Evolutionary conservation across 2,113 vertebrate species (phyloP), one percentile per base, ranked within the genome.

Genomic region (Nesogale talazaci): DNA sequence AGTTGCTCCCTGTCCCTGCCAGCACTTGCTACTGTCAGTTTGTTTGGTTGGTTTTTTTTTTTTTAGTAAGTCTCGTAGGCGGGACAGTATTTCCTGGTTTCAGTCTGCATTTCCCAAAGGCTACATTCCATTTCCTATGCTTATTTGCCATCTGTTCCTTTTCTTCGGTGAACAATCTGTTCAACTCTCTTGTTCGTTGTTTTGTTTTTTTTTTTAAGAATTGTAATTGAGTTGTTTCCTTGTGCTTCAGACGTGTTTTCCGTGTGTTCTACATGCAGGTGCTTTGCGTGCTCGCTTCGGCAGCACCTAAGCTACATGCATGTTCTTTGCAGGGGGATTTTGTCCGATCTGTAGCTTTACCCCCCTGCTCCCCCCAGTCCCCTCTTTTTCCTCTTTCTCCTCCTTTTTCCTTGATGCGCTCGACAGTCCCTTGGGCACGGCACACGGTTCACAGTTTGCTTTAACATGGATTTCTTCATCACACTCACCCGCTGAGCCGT

Each of bases 41-140:
- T 63, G 59, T 59, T 88, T 61, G 59, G 15, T 59, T 70, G 69
- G 34, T 29, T 22, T 4, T 67, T 65, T 70, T 29, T 22, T 4
- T 67, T 65, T 82, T 6, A 82, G 34, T 29, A 15, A 83, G 34
- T 25, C 70, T 17, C 31, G 27, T 29, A 40, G 27, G 22, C 61
- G 20, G 38, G 59, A 82, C 75, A 29, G 56, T 40, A 29, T 36
- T 77, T 12, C 27, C 10, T 19, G 25, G 38, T 61, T 36, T 80
- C 46, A 61, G 72, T 61, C 78, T 80, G 52, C 38, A 86, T 80
- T 86, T 92, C 42, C 77, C 69, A 56, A 46, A 76, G 69, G 56
- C 56, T 65, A 65, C 23, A 65, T 65, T 65, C 59, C 22, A 67
- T 31, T 63, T 65, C 83, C 56, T 81, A 3, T 82, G 40, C n/a